Evolutionary conservation across 2,888 invertebrate genomes (phyloP), one percentile per base, ranked within the genome.

Genomic region (Aethes cnicana): DNA sequence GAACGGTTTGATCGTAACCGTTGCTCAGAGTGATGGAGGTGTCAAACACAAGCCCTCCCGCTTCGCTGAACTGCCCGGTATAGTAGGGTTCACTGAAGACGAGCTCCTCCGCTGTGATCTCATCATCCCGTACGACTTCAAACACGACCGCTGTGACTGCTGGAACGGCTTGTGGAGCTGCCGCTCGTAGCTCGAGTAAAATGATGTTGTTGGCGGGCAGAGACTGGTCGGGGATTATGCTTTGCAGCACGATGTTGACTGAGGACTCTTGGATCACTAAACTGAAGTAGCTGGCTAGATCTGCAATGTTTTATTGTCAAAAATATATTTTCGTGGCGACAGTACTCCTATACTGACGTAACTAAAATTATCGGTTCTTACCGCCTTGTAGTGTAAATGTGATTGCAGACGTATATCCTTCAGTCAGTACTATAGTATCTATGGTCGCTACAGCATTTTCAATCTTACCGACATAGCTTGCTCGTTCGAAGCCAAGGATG

Each of bases 401-500:
- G 2, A 63, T 57, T 5, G 37, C 23, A 4, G 37, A 28, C 1
- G 55, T 33, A 32, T 58, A 59, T n/a, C 61, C 62, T 33, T 55
- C 49, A 8, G n/a, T 56, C 1, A 62, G 53, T 3, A 41, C 43
- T 7, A 62, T 61, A 7, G 55, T 4, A 6, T 53, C 54, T 17
- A 61, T 18, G 2, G 30, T 44, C 17, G 52, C 16, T 7, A n/a
- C 21, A 26, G 52, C 30, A 23, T 53, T 53, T 37, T 50, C 47
- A 14, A 62, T 49, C 1, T 56, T 12, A n/a, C 65, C 65, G 2
- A 57, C 20, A 46, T 66, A 66, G 9, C 44, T 54, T 9, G 56
- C 42, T 41, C 53, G 52, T 25, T 66, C 61, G 21, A 66, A 66
- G 6, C 60, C 61, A 3, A 63, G 57, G 16, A 61, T 21, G 6